Base-by-base conservation (phyloP, 2,113 vertebrate genomes). In the Artemisiospiza belli region DNA sequence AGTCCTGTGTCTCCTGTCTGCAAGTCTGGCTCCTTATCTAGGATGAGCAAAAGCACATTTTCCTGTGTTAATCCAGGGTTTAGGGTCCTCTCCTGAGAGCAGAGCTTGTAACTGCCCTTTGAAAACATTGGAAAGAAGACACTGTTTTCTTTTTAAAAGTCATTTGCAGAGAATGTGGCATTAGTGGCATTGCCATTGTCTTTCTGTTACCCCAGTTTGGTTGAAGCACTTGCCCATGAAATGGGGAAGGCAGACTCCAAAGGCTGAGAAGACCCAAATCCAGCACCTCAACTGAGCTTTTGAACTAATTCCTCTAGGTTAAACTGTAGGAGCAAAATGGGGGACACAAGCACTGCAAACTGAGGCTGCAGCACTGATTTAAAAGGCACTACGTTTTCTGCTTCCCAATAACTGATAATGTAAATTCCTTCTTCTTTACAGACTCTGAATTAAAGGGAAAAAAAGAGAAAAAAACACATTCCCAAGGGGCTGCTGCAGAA, bases 181-280 rank as follows among this genome's bases (percentile, higher is more conserved):
- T 59, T 72, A 68, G 21, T 1, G 0, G 18, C 3, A 5, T 18
- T 11, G 1, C 10, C 4, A 6, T 12, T 54, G 41, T 41, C 41
- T 41, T 41, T 79, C 44, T 79, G 25, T 49, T 52, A 61, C 24
- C 22, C 31, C 41, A 72, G 43, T 47, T 1, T 21, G 30, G 27
- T 7, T 59, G 81, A 90, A 75, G 41, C 21, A 6, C 68, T 69
- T 76, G 41, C 58, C 37, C 16, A 6, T 49, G 4, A 78, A 89
- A 33, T 0, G 0, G 15, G 21, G 39, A 39, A 75, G 54, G 28
- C 49, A 79, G 57, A 57, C 46, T 76, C 63, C 55, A 46, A 10
- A 57, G 31, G 13, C 22, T 83, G 44, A 28, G 7, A 39, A 49
- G 9, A 35, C 35, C 11, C 41, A 86, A 79, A 62, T 80, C 37